Evolutionary conservation across 2,888 invertebrate genomes (phyloP).

Genomic region (Tanytarsus gracilentus): DNA sequence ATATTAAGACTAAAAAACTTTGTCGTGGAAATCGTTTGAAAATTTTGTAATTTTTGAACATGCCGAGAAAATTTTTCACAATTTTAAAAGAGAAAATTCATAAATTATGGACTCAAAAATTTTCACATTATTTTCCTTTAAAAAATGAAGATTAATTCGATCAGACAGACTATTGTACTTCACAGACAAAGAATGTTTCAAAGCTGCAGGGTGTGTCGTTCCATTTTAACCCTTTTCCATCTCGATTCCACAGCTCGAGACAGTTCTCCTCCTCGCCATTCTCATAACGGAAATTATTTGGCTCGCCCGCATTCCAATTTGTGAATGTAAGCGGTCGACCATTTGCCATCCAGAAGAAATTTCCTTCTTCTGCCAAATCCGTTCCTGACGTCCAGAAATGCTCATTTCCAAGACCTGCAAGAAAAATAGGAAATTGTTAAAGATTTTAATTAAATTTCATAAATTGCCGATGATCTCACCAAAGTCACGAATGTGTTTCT

Average conservation of each 20-base stretch:
- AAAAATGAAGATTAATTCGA: neutral
- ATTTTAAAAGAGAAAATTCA: neutral
- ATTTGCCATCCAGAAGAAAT: constrained; percentile 89
- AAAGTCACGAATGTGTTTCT: constrained; percentile 82
- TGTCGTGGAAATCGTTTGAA: too few relatives aligned
- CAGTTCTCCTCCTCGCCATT: constrained; percentile 91
- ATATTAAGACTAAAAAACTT: too few relatives aligned
- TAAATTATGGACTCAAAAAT: neutral
- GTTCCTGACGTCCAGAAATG: constrained; percentile 92
- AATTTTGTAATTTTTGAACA: too few relatives aligned
- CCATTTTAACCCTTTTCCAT: constrained; percentile 87
- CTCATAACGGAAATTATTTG: constrained; percentile 82
- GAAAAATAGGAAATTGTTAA: neutral
- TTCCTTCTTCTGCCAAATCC: constrained; percentile 82
- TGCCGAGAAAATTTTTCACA: too few relatives aligned
- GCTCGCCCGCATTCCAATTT: constrained; percentile 90
- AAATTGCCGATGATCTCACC: constrained; percentile 48
- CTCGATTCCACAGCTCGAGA: constrained; percentile 79
- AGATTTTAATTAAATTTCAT: neutral
- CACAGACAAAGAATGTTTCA: constrained; percentile 86
- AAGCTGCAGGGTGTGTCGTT: constrained; percentile 91
- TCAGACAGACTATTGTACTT: constrained; percentile 49
- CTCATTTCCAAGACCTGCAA: constrained; percentile 70
- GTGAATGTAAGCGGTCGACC: constrained; percentile 82
- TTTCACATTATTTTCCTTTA: neutral